phyloP scores from a whole-genome alignment of 2,888 invertebrate species.

The Ichneumoninae sp. region DNA sequence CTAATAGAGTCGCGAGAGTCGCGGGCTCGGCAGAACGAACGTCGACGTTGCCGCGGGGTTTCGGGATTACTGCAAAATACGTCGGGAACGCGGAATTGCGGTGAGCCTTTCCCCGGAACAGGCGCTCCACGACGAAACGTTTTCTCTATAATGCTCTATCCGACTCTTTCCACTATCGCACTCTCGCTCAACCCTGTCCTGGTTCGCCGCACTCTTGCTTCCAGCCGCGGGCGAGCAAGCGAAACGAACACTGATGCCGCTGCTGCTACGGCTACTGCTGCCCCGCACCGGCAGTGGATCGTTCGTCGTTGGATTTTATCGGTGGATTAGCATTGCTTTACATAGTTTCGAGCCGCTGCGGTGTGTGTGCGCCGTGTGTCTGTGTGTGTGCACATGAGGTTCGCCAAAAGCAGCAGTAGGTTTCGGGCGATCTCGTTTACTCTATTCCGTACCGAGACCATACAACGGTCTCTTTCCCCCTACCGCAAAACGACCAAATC shows the following conservation, averaged over 20 bases:
- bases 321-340: conserved; percentile 83
- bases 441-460: conserved; percentile 47
- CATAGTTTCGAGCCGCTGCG: conserved; percentile 78
- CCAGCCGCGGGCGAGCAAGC: conserved; percentile 57
- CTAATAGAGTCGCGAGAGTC: conserved; percentile 77
- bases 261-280: conserved; percentile 27
- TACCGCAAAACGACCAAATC: conserved; percentile 33
- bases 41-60: conserved; percentile 60
- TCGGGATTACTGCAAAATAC: conserved; percentile 79
- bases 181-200: conserved; percentile 34
- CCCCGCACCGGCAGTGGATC: conserved; percentile 70
- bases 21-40: conserved; percentile 30
- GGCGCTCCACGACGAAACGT: conserved; percentile 46
- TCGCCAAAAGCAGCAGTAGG: conserved; percentile 63
- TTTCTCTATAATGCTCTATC: conserved; percentile 28
- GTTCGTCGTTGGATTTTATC: conserved; percentile 81
- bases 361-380: background rate
- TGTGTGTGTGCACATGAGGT: conserved; percentile 39
- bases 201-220: conserved; percentile 53
- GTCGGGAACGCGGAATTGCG: conserved; percentile 76
- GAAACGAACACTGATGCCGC: conserved; percentile 58
- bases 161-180: conserved; percentile 33
- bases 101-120: conserved; percentile 66
- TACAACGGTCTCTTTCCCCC: background rate
- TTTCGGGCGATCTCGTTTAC: conserved; percentile 44